Base-by-base conservation (phyloP, 1,140 invertebrate genomes). In the Drosophila pectinifera region DNA sequence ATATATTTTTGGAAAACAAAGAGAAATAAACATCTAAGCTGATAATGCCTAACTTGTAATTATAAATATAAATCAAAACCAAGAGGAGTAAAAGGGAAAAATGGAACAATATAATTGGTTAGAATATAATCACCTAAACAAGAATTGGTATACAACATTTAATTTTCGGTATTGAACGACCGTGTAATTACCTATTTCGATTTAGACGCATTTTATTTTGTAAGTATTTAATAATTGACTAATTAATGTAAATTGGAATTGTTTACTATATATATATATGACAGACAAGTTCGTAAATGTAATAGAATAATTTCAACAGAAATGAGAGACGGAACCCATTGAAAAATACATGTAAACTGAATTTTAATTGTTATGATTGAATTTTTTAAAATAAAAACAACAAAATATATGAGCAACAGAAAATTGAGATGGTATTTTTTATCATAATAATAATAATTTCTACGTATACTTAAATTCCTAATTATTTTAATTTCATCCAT, bases 121-220 rank as follows among this genome's bases (percentile, higher is more conserved):
- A 80, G 65, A 63, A 68, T 58, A 57, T 82, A 80, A 77, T 80
- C 53, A 70, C 45, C 36, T 55, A 63, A 53, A 78, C 10, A 74
- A 28, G 62, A 65, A 75, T 43, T 58, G 36, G 61, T 49, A 54
- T 51, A 59, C 53, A 58, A 38, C 53, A 72, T 70, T 43, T 45
- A 58, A 45, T 41, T 68, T 64, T 56, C 39, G 22, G 67, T 36
- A 41, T 49, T 59, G 43, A 57, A 45, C 63, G 57, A 42, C 56
- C 63, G 43, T 43, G 48, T 63, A 57, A 64, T 26, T 54, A 64
- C 70, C 49, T 81, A 86, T 79, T 84, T 88, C 75, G 46, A 80
- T 82, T 82, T 80, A 80, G 75, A 88, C 79, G 83, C 83, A 88
- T 88, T 88, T 88, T 88, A 88, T 88, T 88, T 88, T 82, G 31